Base-by-base conservation (phyloP, 2,888 invertebrate species). In the Caenorhabditis imperialis region DNA sequence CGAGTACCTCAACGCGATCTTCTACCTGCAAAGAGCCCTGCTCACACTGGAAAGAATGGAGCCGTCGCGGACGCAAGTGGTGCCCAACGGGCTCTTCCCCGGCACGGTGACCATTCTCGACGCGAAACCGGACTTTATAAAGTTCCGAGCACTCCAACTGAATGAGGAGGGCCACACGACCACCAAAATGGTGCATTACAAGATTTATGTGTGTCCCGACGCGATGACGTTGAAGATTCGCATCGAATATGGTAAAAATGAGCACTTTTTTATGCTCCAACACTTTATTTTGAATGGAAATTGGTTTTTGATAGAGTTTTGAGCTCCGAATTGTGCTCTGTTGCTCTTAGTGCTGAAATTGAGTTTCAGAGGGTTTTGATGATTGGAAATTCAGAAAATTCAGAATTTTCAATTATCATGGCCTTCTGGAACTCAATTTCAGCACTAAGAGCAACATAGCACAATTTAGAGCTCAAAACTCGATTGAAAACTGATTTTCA, bases 1-100 rank as follows among this genome's bases (percentile, higher is more conserved):
- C 22, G 79, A 76, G 14, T 79, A 78, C 40, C 77, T 81, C 35
- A 47, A 40, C 33, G 51, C 69, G n/a, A 53, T 81, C 4, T 33
- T 33, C 20, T 79, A 70, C 38, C 50, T 81, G 10, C 58, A 61
- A 12, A 37, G 57, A 48, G 71, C 61, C 3, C 30, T 42, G 3
- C 22, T 71, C 14, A 48, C 75, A 3, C 40, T 75, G 5, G 71
- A 71, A 47, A 37, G 55, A n/a, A 55, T 76, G 57, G 45, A 48
- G 20, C 44, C 44, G 6, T 33, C 44, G 6, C 6, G 30, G 10
- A 30, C 30, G 6, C 30, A 6, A 30, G 30, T 30, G 7, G 30
- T 48, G 0, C 8, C 42, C 0, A 70, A 33, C 33, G 35, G 14
- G 12, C 33, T 62, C 4, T 57, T 30, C 23, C 16, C 40, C 23